phyloP scores from a whole-genome alignment of 2,888 invertebrate species.

The Boloria selene region DNA sequence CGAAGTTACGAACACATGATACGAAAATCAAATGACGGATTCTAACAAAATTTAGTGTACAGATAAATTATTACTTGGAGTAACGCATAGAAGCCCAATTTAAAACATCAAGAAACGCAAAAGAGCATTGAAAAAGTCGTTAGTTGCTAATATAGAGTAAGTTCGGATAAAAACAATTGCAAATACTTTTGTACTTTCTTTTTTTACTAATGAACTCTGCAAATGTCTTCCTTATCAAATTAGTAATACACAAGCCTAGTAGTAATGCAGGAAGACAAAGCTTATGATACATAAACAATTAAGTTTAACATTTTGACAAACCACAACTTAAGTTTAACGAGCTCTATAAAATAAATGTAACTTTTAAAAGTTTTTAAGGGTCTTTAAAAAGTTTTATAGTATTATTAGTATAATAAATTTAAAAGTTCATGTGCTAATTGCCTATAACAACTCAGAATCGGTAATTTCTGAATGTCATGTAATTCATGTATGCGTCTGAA shows the following conservation, averaged over 20 bases:
- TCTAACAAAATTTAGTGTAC: no score
- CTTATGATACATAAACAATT: conserved; percentile 10
- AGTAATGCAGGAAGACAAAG: conserved; percentile 12
- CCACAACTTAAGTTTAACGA: conserved; percentile 11
- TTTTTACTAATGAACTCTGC: background rate
- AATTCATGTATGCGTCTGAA: no score
- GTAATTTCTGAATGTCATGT: conserved; percentile 17
- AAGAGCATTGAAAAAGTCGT: no score
- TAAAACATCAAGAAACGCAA: no score
- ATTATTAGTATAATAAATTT: conserved; percentile 20
- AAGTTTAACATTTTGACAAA: conserved; percentile 18
- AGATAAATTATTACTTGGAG: no score
- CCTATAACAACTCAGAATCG: conserved; percentile 19
- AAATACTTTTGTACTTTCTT: no score
- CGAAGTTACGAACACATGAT: no score
- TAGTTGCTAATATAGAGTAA: no score
- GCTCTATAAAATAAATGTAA: conserved; percentile 17
- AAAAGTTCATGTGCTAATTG: conserved; percentile 27
- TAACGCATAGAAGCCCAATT: no score
- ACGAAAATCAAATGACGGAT: no score
- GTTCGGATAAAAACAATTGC: no score
- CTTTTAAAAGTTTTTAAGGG: conserved; percentile 13
- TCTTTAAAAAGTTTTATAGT: conserved; percentile 17
- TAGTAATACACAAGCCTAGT: conserved; percentile 6
- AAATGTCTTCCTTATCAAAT: conserved; percentile 7